Base-by-base conservation (phyloP, 1,140 invertebrate species). In the Cardiocondyla obscurior region DNA sequence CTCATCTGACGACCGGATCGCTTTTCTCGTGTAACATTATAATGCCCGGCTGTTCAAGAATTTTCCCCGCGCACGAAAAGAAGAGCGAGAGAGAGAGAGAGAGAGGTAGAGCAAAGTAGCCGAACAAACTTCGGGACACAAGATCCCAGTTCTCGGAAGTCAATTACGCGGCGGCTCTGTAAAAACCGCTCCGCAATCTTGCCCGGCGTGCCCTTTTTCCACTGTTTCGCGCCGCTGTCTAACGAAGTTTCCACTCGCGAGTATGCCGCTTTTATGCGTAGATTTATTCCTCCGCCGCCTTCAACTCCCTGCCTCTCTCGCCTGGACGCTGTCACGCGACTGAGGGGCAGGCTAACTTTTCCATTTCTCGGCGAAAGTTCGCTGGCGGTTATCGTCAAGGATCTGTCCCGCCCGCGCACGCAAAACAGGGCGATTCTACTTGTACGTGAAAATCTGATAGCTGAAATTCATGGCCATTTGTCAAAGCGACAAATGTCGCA, bases 111-210 rank as follows among this genome's bases (percentile, higher is more conserved):
- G 58, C 28, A 74, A 82, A 36, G 55, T 60, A 30, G 44, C 58
- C 14, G 39, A 5, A 4, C 46, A 81, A 87, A 87, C 44, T 87
- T 83, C n/a, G 14, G 5, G 58, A 69, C 84, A 62, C 81, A 74
- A 86, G 85, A 83, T 73, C 83, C 67, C 65, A 83, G 65, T 86
- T 86, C 51, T 25, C 36, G 81, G 22, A 73, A 86, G 85, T 86
- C 85, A 87, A 87, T 87, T 87, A 87, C 81, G 69, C 55, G 39
- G 19, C 46, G 46, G 22, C 39, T 55, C 65, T 25, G 7, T 77
- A 83, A 86, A 86, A 86, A 82, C 85, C 22, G 42, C 58, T 12
- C 14, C 33, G 7, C 81, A 53, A 42, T 72, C 77, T 65, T 73
- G 42, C 16, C n/a, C 19, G 7, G 14, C 22, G n/a, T n/a, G 4